Base-by-base conservation (phyloP, 1,140 invertebrate species). In the Epicauta chinensis region DNA sequence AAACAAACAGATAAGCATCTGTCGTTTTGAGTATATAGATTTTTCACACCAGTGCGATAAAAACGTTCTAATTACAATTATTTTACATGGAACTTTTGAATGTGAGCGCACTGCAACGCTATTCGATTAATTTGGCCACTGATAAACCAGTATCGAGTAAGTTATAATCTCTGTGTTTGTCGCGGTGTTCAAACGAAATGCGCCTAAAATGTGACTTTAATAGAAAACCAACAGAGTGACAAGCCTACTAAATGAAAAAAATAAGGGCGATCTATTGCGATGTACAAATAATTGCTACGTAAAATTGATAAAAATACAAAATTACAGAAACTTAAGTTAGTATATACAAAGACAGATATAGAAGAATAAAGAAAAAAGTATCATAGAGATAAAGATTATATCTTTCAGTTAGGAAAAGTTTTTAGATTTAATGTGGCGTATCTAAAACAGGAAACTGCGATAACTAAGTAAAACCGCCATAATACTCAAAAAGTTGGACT, bases 361-460 rank as follows among this genome's bases (percentile, higher is more conserved):
- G 23, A 7, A 32, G 12, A 42, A 55, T 56, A 50, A 56, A 51
- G 40, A 46, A 48, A 45, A 43, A 32, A 23, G 23, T 23, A 23
- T 23, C 51, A 47, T 57, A 57, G 54, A 53, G 54, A 59, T 52
- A 55, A 56, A 59, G 57, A 62, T 62, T 62, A 62, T 62, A 62
- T 62, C 51, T 53, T 53, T 53, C 38, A 40, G 56, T 38, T 55
- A 42, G 46, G 48, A 59, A 62, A 62, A 56, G 55, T 56, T 56
- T 23, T 55, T 36, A 51, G 54, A 62, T 59, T 62, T 62, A 62
- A 62, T 62, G 60, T 62, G 60, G 57, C 60, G 60, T 59, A 59
- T 62, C 60, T 62, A 59, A 62, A 59, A 62, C 60, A 59, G 54
- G 51, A 41, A 59, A 52, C 57, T 62, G 52, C 48, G 51, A 59